phyloP scores from a whole-genome alignment of 2,888 invertebrate genomes.

The Elmis aenea region DNA sequence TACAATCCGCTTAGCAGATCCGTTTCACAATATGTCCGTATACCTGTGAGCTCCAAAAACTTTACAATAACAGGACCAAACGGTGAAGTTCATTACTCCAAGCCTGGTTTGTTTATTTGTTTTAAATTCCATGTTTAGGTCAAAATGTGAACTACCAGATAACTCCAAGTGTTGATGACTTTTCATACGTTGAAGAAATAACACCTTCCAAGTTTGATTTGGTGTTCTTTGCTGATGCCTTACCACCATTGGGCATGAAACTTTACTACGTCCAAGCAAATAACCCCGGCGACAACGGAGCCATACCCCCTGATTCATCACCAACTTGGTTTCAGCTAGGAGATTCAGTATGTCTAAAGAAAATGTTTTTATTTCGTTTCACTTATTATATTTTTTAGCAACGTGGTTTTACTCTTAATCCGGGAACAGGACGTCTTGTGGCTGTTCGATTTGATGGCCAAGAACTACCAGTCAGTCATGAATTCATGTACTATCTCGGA shows the following conservation, averaged over 20 bases:
- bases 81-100: constrained; percentile 11
- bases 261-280: constrained; percentile 50
- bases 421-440: background rate
- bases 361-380: background rate
- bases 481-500: constrained; percentile 70
- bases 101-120: background rate
- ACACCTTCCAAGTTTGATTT: constrained; percentile 52
- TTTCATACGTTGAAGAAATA: constrained; percentile 15
- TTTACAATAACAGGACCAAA: constrained; percentile 48
- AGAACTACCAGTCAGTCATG: constrained; percentile 51
- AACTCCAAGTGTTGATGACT: constrained; percentile 17
- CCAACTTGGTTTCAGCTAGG: constrained; percentile 5
- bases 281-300: constrained; percentile 42
- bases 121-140: constrained; percentile 41
- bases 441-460: constrained; percentile 42
- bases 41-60: constrained; percentile 55
- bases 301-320: background rate
- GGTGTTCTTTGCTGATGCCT: constrained; percentile 58
- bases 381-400: background rate
- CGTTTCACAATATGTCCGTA: constrained; percentile 55
- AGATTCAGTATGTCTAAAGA: constrained; percentile 1
- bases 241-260: constrained; percentile 64
- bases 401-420: background rate
- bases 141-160: constrained; percentile 26
- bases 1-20: constrained; percentile 76